A percentile compares a stretch with the other conserved stretches of the same genome.
phyloP scores from a whole-genome alignment of 53 echinoderm and acorn worm genomes.

The Temnopleurus reevesii region DNA sequence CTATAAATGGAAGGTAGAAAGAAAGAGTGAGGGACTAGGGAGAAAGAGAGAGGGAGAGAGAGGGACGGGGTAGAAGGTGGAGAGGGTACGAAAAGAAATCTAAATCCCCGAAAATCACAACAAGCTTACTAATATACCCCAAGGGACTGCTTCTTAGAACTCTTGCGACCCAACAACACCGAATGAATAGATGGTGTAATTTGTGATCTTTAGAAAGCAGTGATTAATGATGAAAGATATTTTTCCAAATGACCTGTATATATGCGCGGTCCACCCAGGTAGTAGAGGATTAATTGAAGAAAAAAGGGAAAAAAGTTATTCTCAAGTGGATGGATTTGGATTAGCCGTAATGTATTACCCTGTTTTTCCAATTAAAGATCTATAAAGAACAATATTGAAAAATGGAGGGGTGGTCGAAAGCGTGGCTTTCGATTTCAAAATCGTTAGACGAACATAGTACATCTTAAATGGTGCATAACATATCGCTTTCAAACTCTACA shows the following conservation, averaged over 20 bases:
- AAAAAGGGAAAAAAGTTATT: neutral
- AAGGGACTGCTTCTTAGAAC: slow-evolving; percentile 13
- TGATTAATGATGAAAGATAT: slow-evolving; percentile 12
- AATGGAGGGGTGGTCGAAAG: neutral
- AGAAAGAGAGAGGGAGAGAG: neutral
- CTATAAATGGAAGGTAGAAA: neutral
- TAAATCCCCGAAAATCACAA: neutral
- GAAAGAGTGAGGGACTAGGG: neutral
- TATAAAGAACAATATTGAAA: neutral
- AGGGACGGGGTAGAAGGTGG: neutral
- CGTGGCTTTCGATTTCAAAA: no score
- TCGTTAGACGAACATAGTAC: no score
- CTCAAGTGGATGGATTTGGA: neutral
- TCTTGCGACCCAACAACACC: neutral
- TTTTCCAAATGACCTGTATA: neutral
- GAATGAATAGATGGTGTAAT: slow-evolving; percentile 16
- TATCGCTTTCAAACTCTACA: no score
- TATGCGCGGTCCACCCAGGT: neutral
- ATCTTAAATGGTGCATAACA: no score
- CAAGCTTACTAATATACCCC: slow-evolving; percentile 14
- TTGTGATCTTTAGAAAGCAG: slow-evolving; percentile 31
- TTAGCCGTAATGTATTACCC: neutral
- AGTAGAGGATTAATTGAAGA: neutral
- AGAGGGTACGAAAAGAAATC: neutral
- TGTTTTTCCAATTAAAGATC: neutral